phyloP scores from a whole-genome alignment of 2,888 invertebrate species.

The Meiosimyza platycephala region DNA sequence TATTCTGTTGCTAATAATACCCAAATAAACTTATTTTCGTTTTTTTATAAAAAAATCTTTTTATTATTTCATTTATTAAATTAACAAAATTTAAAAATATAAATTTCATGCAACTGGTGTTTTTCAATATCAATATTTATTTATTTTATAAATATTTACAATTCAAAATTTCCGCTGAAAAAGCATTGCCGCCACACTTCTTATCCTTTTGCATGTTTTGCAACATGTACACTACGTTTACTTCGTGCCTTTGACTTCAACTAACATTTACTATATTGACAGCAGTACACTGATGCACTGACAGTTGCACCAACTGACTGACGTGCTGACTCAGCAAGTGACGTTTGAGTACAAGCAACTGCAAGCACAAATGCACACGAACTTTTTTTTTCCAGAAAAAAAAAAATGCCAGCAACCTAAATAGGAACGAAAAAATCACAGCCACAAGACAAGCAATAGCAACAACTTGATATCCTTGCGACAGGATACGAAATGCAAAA shows the following conservation, averaged over 20 bases:
- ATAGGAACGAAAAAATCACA: constrained; percentile 7
- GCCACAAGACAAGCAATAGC: neutral
- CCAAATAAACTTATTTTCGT: no score
- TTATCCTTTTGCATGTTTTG: no score
- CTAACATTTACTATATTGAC: no score
- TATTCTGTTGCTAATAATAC: neutral
- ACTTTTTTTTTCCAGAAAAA: neutral
- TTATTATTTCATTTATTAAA: neutral
- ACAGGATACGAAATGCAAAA: constrained; percentile 34
- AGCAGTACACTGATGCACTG: neutral
- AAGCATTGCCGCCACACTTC: no score
- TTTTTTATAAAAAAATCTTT: constrained; percentile 35
- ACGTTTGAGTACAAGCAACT: neutral
- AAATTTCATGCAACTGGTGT: no score
- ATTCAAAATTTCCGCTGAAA: no score
- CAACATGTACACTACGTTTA: no score
- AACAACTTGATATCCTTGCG: constrained; percentile 15
- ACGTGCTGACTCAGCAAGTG: neutral
- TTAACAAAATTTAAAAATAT: no score
- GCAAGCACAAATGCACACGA: neutral
- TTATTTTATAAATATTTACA: no score
- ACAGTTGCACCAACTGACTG: neutral
- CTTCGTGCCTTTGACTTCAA: no score
- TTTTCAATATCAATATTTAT: no score
- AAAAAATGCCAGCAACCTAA: neutral